Conservation (phyloP, 2,888 invertebrate genomes). For the Drosophila falleni region DNA sequence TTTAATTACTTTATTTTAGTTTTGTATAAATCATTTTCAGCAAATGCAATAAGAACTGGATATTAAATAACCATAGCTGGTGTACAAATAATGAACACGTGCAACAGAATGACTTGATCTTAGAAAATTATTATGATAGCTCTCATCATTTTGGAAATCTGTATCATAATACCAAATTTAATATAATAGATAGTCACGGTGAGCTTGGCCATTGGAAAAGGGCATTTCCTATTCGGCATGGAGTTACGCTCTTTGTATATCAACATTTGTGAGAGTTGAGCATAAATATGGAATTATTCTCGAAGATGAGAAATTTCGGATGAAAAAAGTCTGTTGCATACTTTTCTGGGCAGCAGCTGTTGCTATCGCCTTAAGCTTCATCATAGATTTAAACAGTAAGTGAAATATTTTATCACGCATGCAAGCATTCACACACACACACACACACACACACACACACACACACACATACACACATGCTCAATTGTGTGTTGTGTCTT, state of each 20-base stretch:
- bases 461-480: conserved; percentile 6
- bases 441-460: conserved; percentile 10
- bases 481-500: conserved; percentile 4
- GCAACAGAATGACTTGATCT: no score
- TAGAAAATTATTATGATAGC: no score
- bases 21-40: no score
- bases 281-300: conserved; percentile 2
- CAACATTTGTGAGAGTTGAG: not conserved
- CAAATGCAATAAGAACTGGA: no score
- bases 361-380: conserved; percentile 33
- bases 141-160: no score
- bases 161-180: no score
- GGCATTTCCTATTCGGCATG: not conserved
- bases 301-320: not conserved
- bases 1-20: no score
- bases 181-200: no score
- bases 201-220: not conserved
- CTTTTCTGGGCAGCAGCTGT: conserved; percentile 35
- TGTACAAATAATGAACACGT: no score
- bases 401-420: conserved; percentile 39
- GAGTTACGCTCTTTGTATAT: no score
- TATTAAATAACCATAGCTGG: no score
- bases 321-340: conserved; percentile 13
- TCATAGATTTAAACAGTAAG: conserved; percentile 35
- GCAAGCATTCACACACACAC: conserved; percentile 3